A percentile compares a stretch with the other conserved stretches of the same genome.
phyloP scores from a whole-genome alignment of 1,140 invertebrate species.

The Panagrolaimus sp. region DNA sequence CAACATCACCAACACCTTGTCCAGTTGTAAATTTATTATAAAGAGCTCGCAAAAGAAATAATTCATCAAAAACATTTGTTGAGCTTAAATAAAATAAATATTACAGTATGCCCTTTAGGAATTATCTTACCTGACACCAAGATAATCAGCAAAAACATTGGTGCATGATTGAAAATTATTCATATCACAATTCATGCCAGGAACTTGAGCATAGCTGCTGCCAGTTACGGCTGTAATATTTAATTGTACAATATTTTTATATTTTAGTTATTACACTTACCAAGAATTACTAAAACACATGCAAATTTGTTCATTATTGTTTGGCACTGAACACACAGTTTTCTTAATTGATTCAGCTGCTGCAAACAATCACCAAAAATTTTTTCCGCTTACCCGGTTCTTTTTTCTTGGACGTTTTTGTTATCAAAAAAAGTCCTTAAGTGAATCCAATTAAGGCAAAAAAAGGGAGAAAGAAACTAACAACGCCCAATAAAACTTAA shows the following conservation, averaged over 20 bases:
- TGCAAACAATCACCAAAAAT: too few species aligned
- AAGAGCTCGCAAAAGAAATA: neutral
- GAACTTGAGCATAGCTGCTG: neutral
- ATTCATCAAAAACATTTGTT: neutral
- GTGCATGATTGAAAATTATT: neutral
- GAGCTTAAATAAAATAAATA: neutral
- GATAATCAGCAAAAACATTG: neutral
- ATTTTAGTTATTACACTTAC: slow-evolving; percentile 1
- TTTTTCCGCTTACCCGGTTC: too few species aligned
- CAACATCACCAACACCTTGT: neutral
- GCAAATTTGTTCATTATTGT: too few species aligned
- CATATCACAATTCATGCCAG: neutral
- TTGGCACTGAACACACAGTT: too few species aligned
- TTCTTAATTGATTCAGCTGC: too few species aligned
- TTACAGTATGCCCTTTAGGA: neutral
- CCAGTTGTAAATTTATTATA: slow-evolving; percentile 8
- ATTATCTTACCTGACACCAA: neutral
- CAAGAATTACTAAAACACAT: neutral
- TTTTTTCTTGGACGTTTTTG: too few species aligned
- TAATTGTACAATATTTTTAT: neutral
- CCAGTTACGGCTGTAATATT: neutral
- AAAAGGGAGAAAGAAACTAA: too few species aligned
- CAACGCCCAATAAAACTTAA: too few species aligned
- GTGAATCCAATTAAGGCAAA: too few species aligned
- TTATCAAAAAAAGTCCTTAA: too few species aligned